Base-by-base conservation (phyloP, 2,797 vertebrate species). In the Trachurus trachurus region DNA sequence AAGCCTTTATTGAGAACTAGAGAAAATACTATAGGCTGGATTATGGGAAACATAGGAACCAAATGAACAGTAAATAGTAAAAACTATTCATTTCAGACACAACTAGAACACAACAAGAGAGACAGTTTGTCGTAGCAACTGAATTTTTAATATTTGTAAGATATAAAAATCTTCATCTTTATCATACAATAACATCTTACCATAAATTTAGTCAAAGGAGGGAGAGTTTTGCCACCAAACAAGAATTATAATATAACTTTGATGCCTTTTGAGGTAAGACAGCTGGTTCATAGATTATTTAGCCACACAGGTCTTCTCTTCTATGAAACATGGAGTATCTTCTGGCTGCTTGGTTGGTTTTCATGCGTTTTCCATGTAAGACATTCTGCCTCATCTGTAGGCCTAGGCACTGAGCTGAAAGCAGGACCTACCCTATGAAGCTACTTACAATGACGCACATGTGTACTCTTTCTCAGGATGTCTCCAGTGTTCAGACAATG, bases 131-230 rank as follows among this genome's bases (percentile, higher is more conserved):
- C 59, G 61, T 92, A 93, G 88, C 89, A 93, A 94, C 89, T 87
- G 53, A 70, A 82, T 88, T 87, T 93, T 93, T 93, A 90, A 90
- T 91, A 87, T 91, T 84, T 90, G 84, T 91, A 89, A 92, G 92
- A 93, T 94, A 94, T 93, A 94, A 94, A 94, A 94, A 92, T 93
- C 91, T 92, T 91, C 77, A 90, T 93, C 84, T 92, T 92, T 90
- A 92, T 93, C 88, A 89, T 94, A 93, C 85, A 93, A 90, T 92
- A 86, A 92, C 84, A 91, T 88, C 75, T 92, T 82, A 82, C 82
- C 88, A 89, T 90, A 85, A 87, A 84, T 88, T 82, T 82, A 76
- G 72, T 90, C 81, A 87, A 89, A 89, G 52, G 22, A 88, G 66
- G 68, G 76, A 86, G 56, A 65, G 49, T 72, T 87, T 92, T 84